Percentiles rank a stretch among this genome's conserved stretches.
Evolutionary conservation across 2,113 vertebrate species (phyloP).

Genomic region (Hymenochirus boettgeri): DNA sequence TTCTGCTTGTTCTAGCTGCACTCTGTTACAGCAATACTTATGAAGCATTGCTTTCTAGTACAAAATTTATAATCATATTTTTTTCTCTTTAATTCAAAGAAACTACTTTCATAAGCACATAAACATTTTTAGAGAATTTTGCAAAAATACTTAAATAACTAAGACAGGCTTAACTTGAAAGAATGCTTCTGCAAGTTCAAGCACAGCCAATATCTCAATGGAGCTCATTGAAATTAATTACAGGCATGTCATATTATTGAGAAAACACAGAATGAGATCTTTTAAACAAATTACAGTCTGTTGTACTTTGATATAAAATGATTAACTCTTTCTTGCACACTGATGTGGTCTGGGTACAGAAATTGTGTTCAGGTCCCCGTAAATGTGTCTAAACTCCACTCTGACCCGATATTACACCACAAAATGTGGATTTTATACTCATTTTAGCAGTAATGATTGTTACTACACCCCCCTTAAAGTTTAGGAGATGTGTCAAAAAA

Average conservation of each 20-base stretch:
- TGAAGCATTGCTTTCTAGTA: slow-evolving; percentile 35
- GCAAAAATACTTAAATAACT: slow-evolving; percentile 18
- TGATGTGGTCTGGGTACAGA: too few relatives aligned
- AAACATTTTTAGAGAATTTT: slow-evolving; percentile 15
- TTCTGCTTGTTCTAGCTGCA: slow-evolving; percentile 40
- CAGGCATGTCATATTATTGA: slow-evolving; percentile 22
- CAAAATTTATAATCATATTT: slow-evolving; percentile 40
- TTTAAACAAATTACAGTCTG: slow-evolving; percentile 36
- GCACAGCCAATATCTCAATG: slow-evolving; percentile 32
- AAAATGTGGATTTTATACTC: too few relatives aligned
- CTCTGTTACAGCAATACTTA: slow-evolving; percentile 32
- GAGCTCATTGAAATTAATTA: slow-evolving; percentile 22
- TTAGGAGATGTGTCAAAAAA: too few relatives aligned
- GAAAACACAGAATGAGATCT: slow-evolving; percentile 20
- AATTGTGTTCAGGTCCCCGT: too few relatives aligned
- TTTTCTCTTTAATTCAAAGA: slow-evolving; percentile 43
- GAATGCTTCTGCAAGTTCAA: slow-evolving; percentile 37
- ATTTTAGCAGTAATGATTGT: too few relatives aligned
- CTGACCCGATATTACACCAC: too few relatives aligned
- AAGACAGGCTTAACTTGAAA: slow-evolving; percentile 33
- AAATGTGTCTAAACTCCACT: too few relatives aligned
- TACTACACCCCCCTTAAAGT: too few relatives aligned
- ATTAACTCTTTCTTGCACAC: slow-evolving; percentile 15
- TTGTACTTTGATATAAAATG: slow-evolving; percentile 29
- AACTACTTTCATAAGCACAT: slow-evolving; percentile 33